These are phyloP conservation scores for Philonicus albiceps DNA, from an alignment of 2,888 invertebrate species.

Conservation along the genomic window DNA sequence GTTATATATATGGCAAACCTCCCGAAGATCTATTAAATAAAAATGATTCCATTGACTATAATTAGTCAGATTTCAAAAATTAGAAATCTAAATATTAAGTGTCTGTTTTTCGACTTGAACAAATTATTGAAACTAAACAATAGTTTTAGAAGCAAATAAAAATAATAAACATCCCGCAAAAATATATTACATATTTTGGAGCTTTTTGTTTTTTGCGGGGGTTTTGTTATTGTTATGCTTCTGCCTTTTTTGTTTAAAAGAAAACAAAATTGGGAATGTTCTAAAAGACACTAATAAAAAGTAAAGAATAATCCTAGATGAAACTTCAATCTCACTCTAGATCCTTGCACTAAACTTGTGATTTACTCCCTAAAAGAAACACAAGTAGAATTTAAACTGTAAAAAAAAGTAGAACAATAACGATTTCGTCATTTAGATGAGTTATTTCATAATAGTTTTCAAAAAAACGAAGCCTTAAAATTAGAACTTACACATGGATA, in stretches of 20 bases:
- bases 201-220: too few relatives aligned
- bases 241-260: neutral
- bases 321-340: neutral
- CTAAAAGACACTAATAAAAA: neutral
- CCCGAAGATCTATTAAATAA: too few relatives aligned
- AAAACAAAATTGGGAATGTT: neutral
- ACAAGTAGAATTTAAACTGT: neutral
- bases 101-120: too few relatives aligned
- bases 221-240: neutral
- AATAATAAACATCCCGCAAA: too few relatives aligned
- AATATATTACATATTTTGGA: too few relatives aligned
- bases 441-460: neutral
- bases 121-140: too few relatives aligned
- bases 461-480: conserved; percentile 1
- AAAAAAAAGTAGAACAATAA: neutral
- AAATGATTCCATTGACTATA: too few relatives aligned
- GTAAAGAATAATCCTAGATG: neutral
- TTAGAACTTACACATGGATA: neutral
- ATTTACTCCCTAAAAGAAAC: neutral
- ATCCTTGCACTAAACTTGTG: conserved; percentile 23
- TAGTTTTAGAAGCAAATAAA: too few relatives aligned
- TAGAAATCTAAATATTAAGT: too few relatives aligned
- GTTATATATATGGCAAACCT: too few relatives aligned
- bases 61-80: too few relatives aligned
- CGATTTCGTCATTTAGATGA: neutral